phyloP scores from a whole-genome alignment of 2,797 vertebrate genomes.

The Rhodeus uyekii region DNA sequence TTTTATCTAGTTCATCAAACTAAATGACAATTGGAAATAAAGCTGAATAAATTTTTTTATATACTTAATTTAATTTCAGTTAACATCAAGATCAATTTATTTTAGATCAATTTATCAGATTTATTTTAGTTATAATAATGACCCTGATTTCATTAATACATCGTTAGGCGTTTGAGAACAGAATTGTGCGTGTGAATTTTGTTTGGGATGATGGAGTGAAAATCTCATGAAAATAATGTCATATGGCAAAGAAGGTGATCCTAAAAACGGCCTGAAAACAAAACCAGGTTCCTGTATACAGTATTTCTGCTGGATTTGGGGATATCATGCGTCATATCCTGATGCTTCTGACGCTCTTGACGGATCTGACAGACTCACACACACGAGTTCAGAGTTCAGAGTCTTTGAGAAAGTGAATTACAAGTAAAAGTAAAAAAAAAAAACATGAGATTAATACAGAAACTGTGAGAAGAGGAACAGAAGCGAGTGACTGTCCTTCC shows the following conservation, averaged over 20 bases:
- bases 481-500: not conserved
- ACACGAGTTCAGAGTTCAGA: not conserved
- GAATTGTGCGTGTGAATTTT: not conserved
- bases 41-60: not conserved
- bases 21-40: not conserved
- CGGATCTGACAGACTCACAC: not conserved
- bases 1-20: not conserved
- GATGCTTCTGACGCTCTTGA: too few species aligned
- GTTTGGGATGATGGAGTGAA: not conserved
- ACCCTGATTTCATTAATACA: too few species aligned
- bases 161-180: not conserved
- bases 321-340: too few species aligned
- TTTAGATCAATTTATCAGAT: too few species aligned
- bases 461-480: conserved; percentile 12
- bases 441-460: not conserved
- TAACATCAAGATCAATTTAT: too few species aligned
- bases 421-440: not conserved
- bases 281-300: not conserved
- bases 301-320: too few species aligned
- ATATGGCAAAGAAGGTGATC: not conserved
- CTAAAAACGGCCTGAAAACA: not conserved
- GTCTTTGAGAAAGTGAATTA: not conserved
- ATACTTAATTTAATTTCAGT: not conserved
- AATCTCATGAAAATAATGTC: not conserved
- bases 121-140: too few species aligned